Percentiles rank a stretch among this genome's conserved stretches.
These are phyloP conservation scores for Entomyzon cyanotis DNA, from an alignment of 2,113 vertebrate genomes.

Conservation along the genomic window DNA sequence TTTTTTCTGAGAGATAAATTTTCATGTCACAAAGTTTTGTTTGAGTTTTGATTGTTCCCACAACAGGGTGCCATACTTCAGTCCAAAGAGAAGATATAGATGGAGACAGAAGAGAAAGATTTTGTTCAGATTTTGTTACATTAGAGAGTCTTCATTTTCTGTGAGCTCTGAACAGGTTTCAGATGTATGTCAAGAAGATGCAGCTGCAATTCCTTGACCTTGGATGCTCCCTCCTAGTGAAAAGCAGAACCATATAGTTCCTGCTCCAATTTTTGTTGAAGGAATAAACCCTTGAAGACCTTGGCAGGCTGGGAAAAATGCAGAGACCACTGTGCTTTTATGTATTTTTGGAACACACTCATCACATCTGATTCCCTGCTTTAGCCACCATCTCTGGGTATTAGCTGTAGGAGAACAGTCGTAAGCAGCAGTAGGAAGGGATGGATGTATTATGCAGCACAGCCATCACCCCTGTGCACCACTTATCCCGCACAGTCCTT, in stretches of 20 bases:
- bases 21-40: neutral
- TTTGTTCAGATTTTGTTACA: neutral
- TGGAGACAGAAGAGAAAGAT: neutral
- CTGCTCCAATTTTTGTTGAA: neutral
- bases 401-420: neutral
- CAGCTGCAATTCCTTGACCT: neutral
- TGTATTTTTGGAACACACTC: neutral
- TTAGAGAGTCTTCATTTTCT: neutral
- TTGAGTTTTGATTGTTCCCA: neutral
- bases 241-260: neutral
- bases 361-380: neutral
- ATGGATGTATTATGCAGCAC: neutral
- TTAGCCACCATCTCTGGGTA: neutral
- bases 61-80: fast-evolving
- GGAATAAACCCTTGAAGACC: neutral
- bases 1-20: neutral
- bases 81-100: neutral
- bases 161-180: neutral
- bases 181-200: neutral
- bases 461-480: neutral
- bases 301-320: neutral
- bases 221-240: neutral
- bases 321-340: neutral
- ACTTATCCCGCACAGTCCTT: neutral
- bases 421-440: neutral